Conservation (phyloP, 92 coral and sea anemone species). For the Zoanthus gigantus region DNA sequence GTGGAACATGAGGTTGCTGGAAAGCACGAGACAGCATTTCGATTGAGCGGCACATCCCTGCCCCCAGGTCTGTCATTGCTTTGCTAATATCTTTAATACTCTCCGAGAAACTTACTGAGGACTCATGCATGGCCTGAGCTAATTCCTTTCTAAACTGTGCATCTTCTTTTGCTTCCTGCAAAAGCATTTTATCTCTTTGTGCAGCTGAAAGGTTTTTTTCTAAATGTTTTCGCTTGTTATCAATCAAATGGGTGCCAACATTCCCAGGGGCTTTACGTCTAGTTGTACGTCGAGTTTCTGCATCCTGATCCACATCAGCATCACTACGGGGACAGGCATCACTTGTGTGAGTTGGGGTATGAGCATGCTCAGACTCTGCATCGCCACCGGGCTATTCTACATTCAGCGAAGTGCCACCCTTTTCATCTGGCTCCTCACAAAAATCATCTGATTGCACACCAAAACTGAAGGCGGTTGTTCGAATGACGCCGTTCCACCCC, state of each 20-base stretch:
- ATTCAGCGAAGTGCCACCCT: slow-evolving; percentile 29
- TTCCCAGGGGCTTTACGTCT: slow-evolving; percentile 18
- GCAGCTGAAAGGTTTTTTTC: slow-evolving; percentile 63
- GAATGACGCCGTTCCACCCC: slow-evolving; percentile 59
- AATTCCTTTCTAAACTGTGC: slow-evolving; percentile 69
- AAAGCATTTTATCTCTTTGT: slow-evolving; percentile 61
- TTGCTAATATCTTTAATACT: slow-evolving; percentile 58
- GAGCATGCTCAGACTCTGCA: slow-evolving; percentile 37
- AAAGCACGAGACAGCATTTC: slow-evolving; percentile 67
- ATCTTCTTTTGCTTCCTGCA: slow-evolving; percentile 72
- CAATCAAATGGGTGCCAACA: slow-evolving; percentile 66
- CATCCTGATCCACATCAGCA: slow-evolving; percentile 20
- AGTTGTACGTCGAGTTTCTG: slow-evolving; percentile 17
- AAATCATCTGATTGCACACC: slow-evolving; percentile 65
- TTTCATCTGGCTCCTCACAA: slow-evolving; percentile 33
- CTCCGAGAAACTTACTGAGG: slow-evolving; percentile 55
- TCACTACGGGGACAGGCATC: slow-evolving; percentile 10
- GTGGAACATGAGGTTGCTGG: slow-evolving; percentile 52
- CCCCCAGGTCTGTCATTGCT: slow-evolving; percentile 61
- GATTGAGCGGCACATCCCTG: slow-evolving; percentile 67
- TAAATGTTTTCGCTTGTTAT: slow-evolving; percentile 70
- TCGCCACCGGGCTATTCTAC: slow-evolving; percentile 16
- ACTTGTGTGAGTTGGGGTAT: slow-evolving; percentile 20
- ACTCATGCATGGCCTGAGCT: slow-evolving; percentile 61
- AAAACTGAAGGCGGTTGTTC: slow-evolving; percentile 58